A percentile compares a stretch with the other conserved stretches of the same genome.
Evolutionary conservation across 2,888 invertebrate species (phyloP).

Genomic region (Coleophora deauratella): DNA sequence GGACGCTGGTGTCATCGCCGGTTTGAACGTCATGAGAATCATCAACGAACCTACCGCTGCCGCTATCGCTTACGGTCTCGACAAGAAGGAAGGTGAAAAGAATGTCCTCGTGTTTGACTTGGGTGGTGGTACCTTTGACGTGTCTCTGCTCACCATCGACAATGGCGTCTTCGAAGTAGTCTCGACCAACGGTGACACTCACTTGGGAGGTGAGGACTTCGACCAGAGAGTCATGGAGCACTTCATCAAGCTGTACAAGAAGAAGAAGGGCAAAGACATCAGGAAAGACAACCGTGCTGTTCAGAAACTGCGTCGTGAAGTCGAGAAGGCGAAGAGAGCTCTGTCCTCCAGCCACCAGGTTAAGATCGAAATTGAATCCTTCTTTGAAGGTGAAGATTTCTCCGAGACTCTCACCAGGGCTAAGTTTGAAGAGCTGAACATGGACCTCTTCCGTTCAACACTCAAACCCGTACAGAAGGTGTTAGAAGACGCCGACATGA

Average conservation of each 20-base stretch:
- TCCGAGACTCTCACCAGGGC: constrained; percentile 98
- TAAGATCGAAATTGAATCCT: constrained; percentile 98
- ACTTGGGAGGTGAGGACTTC: constrained; percentile 99
- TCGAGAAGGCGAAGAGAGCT: constrained; percentile 97
- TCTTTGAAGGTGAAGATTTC: constrained; percentile 99
- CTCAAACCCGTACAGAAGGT: constrained; percentile 97
- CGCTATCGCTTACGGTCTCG: constrained; percentile 96
- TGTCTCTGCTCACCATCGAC: constrained; percentile 97
- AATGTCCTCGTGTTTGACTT: constrained; percentile 99
- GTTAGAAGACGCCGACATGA: constrained; percentile 98
- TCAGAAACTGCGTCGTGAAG: constrained; percentile 96
- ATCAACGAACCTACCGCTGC: constrained; percentile 99
- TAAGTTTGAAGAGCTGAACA: constrained; percentile 98
- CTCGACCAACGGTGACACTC: constrained; percentile 96
- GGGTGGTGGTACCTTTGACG: constrained; percentile 99
- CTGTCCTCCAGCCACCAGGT: constrained; percentile 96
- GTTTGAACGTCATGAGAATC: constrained; percentile 93
- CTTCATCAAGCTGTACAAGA: constrained; percentile 98
- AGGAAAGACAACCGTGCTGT: constrained; percentile 95
- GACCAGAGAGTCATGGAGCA: constrained; percentile 99
- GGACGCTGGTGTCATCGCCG: constrained; percentile 97
- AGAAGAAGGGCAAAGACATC: constrained; percentile 98
- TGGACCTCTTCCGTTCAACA: constrained; percentile 92
- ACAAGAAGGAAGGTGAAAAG: constrained; percentile 98
- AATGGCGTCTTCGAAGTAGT: constrained; percentile 98